phyloP scores from a whole-genome alignment of 1,140 invertebrate species.

The Neodiprion pinetum region DNA sequence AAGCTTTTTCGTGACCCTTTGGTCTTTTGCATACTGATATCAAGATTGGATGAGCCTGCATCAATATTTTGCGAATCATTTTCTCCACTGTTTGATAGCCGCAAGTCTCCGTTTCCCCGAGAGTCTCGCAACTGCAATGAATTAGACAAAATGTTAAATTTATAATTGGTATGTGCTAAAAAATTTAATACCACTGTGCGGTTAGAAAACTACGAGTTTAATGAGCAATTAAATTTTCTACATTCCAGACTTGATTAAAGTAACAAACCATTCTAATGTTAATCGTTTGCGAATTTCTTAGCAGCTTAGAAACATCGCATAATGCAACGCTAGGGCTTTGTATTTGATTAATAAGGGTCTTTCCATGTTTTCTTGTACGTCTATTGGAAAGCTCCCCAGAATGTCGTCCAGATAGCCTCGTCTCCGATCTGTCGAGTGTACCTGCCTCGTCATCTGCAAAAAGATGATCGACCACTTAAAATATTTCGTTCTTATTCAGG shows the following conservation, averaged over 20 bases:
- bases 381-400: background rate
- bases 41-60: background rate
- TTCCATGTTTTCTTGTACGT: background rate
- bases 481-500: no score
- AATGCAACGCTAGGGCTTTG: constrained; percentile 47
- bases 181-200: no score
- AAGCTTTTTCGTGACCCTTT: background rate
- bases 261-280: constrained; percentile 44
- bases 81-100: background rate
- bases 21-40: background rate
- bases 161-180: no score
- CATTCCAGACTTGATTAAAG: constrained; percentile 13
- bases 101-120: background rate
- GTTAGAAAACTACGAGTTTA: no score
- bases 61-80: background rate
- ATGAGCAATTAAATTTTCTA: background rate
- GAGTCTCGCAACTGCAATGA: background rate
- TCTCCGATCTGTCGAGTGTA: background rate
- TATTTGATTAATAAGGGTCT: constrained; percentile 2
- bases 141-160: no score
- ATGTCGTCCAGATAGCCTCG: background rate
- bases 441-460: background rate
- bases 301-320: constrained; percentile 51
- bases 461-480: background rate
- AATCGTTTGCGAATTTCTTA: constrained; percentile 50